Conservation (phyloP, 1,140 invertebrate species). For the Pararge aegeria region DNA sequence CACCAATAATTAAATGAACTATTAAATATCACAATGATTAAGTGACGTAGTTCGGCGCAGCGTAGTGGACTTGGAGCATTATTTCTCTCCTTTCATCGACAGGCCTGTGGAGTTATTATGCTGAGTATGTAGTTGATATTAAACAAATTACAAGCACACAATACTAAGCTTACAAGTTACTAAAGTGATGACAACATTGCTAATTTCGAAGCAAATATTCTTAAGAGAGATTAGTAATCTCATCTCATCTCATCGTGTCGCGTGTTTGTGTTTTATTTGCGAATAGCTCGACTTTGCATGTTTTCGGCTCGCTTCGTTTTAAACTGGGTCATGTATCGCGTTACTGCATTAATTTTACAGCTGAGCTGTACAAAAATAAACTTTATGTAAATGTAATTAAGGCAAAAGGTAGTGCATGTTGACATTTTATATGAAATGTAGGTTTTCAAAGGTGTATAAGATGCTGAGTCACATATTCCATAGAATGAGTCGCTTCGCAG, state of each 20-base stretch:
- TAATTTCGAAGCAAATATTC: background rate
- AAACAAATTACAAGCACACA: background rate
- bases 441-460: constrained; percentile 25
- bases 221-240: constrained; percentile 6
- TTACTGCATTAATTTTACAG: constrained; percentile 4
- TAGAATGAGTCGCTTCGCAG: constrained; percentile 12
- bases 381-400: background rate
- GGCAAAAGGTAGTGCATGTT: background rate
- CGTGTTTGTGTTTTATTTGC: constrained; percentile 19
- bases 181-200: background rate
- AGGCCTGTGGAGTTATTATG: too few species aligned
- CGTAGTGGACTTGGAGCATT: too few species aligned
- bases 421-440: constrained; percentile 22
- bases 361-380: constrained; percentile 1
- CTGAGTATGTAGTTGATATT: too few species aligned
- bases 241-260: background rate
- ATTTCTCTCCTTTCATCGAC: too few species aligned
- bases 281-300: constrained; percentile 21
- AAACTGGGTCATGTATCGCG: constrained; percentile 22
- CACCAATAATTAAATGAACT: too few species aligned
- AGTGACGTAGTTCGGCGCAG: too few species aligned
- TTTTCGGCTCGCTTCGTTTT: constrained; percentile 29
- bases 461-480: constrained; percentile 21
- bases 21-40: too few species aligned
- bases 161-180: background rate